phyloP scores from a whole-genome alignment of 37 sponge, comb jelly and placozoan species.

The Petrosia ficiformis region DNA sequence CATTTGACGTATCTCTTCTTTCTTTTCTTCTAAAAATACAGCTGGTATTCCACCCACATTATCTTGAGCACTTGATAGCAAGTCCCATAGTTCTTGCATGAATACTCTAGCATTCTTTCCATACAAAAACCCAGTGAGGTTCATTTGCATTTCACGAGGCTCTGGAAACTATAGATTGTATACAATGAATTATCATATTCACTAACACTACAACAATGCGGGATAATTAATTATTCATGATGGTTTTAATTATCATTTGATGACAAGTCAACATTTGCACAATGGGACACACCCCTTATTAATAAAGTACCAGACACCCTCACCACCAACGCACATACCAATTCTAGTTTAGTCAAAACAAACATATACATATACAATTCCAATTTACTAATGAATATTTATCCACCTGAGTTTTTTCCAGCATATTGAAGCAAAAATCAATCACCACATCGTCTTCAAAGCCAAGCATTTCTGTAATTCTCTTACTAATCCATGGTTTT shows the following conservation, averaged over 20 bases:
- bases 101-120: slow-evolving; percentile 89
- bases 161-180: slow-evolving; percentile 74
- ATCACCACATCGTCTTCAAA: slow-evolving; percentile 89
- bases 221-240: too few species aligned
- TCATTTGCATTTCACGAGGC: slow-evolving; percentile 86
- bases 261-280: too few species aligned
- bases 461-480: slow-evolving; percentile 79
- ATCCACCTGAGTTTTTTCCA: slow-evolving; percentile 84
- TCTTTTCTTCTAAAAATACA: slow-evolving; percentile 88
- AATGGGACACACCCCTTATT: too few species aligned
- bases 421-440: slow-evolving; percentile 91
- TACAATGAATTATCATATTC: background rate
- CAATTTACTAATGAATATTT: too few species aligned
- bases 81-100: slow-evolving; percentile 94
- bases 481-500: slow-evolving; percentile 90
- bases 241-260: too few species aligned
- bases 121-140: slow-evolving; percentile 89
- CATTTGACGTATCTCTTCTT: slow-evolving; percentile 83
- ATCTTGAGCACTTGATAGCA: slow-evolving; percentile 88
- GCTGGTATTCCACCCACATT: slow-evolving; percentile 84
- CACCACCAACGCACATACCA: too few species aligned
- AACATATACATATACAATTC: too few species aligned
- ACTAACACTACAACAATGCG: too few species aligned
- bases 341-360: too few species aligned
- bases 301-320: too few species aligned